These are phyloP conservation scores for Delphinapterus leucas DNA, from an alignment of 2,113 vertebrate genomes.

Conservation along the genomic window DNA sequence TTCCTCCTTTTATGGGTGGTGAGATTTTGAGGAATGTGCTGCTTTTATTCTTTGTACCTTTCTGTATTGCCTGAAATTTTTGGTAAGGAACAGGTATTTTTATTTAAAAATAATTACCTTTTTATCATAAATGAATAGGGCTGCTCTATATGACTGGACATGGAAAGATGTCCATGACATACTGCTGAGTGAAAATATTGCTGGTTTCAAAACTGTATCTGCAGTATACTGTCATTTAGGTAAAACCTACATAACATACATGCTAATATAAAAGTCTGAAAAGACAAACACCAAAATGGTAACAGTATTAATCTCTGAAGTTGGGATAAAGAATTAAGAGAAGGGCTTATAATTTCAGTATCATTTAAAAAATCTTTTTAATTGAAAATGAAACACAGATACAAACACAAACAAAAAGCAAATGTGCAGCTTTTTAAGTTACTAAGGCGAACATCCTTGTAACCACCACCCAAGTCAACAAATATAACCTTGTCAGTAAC, in stretches of 20 bases:
- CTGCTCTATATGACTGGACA: not conserved
- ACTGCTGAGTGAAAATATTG: not conserved
- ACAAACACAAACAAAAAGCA: not conserved
- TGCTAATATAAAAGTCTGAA: not conserved
- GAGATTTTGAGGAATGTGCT: not conserved
- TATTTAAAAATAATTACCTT: not conserved
- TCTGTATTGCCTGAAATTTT: not conserved
- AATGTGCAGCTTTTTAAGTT: not conserved
- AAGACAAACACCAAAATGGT: not conserved
- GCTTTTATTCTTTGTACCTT: not conserved
- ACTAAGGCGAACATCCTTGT: not conserved
- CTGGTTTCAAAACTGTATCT: not conserved
- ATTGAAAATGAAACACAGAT: slow-evolving; percentile 21
- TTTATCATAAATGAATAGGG: not conserved
- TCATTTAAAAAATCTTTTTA: not conserved
- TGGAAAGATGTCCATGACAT: not conserved
- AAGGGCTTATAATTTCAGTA: not conserved
- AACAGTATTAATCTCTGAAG: not conserved
- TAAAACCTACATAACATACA: not conserved
- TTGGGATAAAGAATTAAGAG: not conserved
- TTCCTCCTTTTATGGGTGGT: not conserved
- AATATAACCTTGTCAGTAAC: not conserved
- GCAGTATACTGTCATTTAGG: not conserved
- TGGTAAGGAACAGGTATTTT: not conserved
- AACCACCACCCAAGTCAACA: not conserved